These are phyloP conservation scores for Papilio machaon DNA, from an alignment of 1,140 invertebrate species.

Conservation along the genomic window DNA sequence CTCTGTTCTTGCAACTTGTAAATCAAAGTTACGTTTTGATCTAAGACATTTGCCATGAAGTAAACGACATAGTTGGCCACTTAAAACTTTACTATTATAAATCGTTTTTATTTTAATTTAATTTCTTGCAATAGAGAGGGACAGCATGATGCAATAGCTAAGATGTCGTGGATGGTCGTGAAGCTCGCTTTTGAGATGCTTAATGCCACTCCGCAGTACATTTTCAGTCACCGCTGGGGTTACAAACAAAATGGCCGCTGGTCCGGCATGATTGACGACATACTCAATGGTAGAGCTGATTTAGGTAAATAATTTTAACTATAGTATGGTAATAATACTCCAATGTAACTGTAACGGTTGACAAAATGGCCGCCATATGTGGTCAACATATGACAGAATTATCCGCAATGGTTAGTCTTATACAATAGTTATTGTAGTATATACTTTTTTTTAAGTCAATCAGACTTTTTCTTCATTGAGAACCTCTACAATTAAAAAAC, in stretches of 20 bases:
- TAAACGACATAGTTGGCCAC: background rate
- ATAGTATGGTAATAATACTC: conserved; percentile 53
- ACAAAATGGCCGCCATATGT: no score
- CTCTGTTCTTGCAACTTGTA: no score
- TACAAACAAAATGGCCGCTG: conserved; percentile 65
- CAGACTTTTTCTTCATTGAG: no score
- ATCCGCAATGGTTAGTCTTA: no score
- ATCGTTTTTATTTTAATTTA: conserved; percentile 34
- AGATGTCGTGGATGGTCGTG: conserved; percentile 61
- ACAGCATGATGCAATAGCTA: conserved; percentile 60
- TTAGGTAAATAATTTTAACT: conserved; percentile 71
- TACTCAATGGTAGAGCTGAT: conserved; percentile 82
- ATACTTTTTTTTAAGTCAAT: background rate
- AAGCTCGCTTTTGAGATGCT: conserved; percentile 63
- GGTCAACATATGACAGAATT: no score
- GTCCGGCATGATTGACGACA: conserved; percentile 75
- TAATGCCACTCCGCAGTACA: conserved; percentile 65
- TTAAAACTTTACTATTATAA: background rate
- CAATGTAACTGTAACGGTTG: no score
- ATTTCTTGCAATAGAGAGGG: conserved; percentile 49
- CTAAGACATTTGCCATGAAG: background rate
- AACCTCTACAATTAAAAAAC: no score
- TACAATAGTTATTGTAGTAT: no score
- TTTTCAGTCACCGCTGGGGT: conserved; percentile 68
- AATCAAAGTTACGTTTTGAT: no score